These are phyloP conservation scores for Vollenhovia emeryi DNA, from an alignment of 1,140 invertebrate species.

Conservation along the genomic window DNA sequence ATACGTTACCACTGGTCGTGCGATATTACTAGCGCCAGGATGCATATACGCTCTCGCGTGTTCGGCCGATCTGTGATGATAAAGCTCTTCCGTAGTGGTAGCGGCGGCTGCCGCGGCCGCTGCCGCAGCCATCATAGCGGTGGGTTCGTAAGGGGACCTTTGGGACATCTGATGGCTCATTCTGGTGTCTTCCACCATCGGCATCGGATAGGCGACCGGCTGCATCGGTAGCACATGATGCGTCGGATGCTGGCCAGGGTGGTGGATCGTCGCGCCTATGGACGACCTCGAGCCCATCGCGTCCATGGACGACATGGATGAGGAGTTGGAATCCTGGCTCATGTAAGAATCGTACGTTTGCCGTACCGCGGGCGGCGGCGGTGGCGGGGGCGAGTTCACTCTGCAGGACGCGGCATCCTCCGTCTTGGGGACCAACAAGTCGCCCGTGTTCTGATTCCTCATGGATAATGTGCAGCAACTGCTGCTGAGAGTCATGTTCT, in stretches of 20 bases:
- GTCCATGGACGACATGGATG: conserved; percentile 90
- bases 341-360: conserved; percentile 88
- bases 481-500: conserved; percentile 80
- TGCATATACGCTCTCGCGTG: conserved; percentile 83
- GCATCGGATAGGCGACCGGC: conserved; percentile 82
- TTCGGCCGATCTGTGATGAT: conserved; percentile 82
- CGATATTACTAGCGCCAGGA: conserved; percentile 82
- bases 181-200: conserved; percentile 84
- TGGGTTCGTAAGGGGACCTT: conserved; percentile 88
- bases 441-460: conserved; percentile 81
- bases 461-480: conserved; percentile 86
- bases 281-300: conserved; percentile 86
- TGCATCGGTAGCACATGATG: conserved; percentile 84
- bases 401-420: conserved; percentile 84
- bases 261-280: conserved; percentile 82
- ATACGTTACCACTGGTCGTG: conserved; percentile 88
- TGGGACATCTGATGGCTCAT: conserved; percentile 87
- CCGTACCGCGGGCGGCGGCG: conserved; percentile 82
- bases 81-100: conserved; percentile 81
- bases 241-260: conserved; percentile 81
- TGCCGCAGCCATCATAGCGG: conserved; percentile 84
- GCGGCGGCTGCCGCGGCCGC: conserved; percentile 79
- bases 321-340: conserved; percentile 90
- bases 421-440: conserved; percentile 89
- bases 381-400: conserved; percentile 83